A percentile compares a stretch with the other conserved stretches of the same genome.
Conservation (phyloP, 2,888 invertebrate genomes). For the Druceiella hillmani region DNA sequence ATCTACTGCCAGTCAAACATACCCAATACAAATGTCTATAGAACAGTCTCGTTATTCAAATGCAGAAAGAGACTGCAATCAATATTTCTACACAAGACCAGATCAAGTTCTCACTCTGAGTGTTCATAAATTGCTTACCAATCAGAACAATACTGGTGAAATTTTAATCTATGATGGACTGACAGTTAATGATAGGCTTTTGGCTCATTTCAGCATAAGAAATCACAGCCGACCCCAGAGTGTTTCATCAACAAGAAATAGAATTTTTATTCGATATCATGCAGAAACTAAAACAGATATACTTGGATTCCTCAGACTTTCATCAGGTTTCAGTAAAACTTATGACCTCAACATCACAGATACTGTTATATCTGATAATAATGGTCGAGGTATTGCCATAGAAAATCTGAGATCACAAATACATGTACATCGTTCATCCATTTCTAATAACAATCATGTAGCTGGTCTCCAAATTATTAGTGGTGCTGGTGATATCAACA, state of each 20-base stretch:
- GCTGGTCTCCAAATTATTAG: slow-evolving; percentile 86
- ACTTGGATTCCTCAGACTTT: slow-evolving; percentile 71
- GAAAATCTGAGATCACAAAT: slow-evolving; percentile 87
- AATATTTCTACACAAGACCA: slow-evolving; percentile 71
- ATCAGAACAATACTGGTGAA: slow-evolving; percentile 66
- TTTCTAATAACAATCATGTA: slow-evolving; percentile 83
- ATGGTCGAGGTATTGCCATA: slow-evolving; percentile 90
- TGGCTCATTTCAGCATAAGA: slow-evolving; percentile 66
- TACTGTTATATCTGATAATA: slow-evolving; percentile 81
- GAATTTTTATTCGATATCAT: slow-evolving; percentile 73
- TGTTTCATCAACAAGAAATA: slow-evolving; percentile 73
- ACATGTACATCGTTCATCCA: slow-evolving; percentile 76
- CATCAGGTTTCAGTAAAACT: slow-evolving; percentile 69
- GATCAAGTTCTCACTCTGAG: slow-evolving; percentile 82
- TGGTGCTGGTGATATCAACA: slow-evolving; percentile 91
- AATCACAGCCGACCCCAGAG: slow-evolving; percentile 88
- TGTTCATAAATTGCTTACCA: slow-evolving; percentile 75
- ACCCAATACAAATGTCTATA: slow-evolving; percentile 77
- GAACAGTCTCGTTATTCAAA: slow-evolving; percentile 72
- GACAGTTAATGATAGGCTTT: slow-evolving; percentile 60
- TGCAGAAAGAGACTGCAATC: slow-evolving; percentile 66
- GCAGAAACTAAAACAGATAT: slow-evolving; percentile 69
- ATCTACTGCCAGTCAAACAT: slow-evolving; percentile 78
- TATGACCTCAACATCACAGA: slow-evolving; percentile 86
- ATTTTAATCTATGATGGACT: slow-evolving; percentile 78